phyloP scores from a whole-genome alignment of 2,888 invertebrate genomes.

The Erannis defoliaria region DNA sequence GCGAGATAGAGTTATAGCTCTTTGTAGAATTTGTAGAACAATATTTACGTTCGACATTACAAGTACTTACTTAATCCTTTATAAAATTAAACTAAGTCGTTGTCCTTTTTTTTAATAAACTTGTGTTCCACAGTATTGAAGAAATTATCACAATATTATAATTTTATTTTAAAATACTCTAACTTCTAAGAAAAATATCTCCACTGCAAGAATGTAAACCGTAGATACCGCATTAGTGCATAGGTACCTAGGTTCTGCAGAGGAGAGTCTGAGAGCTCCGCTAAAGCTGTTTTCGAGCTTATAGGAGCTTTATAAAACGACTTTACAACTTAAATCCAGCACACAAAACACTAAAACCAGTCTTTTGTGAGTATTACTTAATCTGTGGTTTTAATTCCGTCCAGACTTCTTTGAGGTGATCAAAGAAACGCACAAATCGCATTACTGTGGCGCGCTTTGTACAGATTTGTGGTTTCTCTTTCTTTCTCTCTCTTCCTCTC shows the following conservation, averaged over 20 bases:
- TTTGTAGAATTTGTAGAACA: no score
- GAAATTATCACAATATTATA: constrained; percentile 1
- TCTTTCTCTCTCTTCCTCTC: constrained; percentile 12
- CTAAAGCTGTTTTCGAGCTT: constrained; percentile 7
- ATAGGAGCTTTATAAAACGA: constrained; percentile 18
- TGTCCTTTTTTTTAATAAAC: neutral
- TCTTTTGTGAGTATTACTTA: constrained; percentile 1
- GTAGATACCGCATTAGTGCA: neutral
- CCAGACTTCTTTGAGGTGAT: constrained; percentile 34
- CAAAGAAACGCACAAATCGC: constrained; percentile 45
- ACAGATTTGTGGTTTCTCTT: constrained; percentile 31
- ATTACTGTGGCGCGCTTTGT: constrained; percentile 37
- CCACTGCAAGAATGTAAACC: neutral
- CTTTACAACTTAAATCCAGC: constrained; percentile 27
- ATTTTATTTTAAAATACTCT: constrained; percentile 8
- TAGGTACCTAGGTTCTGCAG: neutral
- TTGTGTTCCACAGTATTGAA: neutral
- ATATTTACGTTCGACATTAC: no score
- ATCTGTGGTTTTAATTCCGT: constrained; percentile 40
- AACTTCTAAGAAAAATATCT: neutral
- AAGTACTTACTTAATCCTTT: no score
- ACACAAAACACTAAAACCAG: constrained; percentile 24
- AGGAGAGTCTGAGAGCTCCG: neutral
- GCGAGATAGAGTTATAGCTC: no score
- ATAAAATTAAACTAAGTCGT: no score